Conservation (phyloP, 2,113 vertebrate genomes). For the Cynocephalus volans region DNA sequence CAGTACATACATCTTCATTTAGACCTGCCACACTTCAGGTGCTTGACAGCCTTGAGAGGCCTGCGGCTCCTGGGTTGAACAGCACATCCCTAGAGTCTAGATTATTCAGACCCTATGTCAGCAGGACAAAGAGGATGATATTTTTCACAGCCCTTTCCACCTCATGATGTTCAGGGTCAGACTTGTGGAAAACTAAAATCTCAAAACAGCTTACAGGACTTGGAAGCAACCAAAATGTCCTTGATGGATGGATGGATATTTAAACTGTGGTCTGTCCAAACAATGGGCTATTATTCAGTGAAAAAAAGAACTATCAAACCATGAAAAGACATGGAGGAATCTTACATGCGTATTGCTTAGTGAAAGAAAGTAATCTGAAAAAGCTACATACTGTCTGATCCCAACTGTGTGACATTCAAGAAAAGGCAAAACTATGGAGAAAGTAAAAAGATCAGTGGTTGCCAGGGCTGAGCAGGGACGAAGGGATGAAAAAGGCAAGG, state of each 20-base stretch:
- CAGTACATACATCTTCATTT: neutral
- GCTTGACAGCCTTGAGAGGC: too few species aligned
- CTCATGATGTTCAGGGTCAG: neutral
- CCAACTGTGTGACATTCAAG: neutral
- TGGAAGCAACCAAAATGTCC: neutral
- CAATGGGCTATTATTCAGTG: too few species aligned
- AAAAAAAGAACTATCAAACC: neutral
- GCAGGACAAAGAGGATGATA: neutral
- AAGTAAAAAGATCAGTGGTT: neutral
- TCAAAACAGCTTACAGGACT: neutral
- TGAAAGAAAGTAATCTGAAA: neutral
- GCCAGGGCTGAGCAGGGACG: fast-evolving
- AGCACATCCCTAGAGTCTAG: neutral
- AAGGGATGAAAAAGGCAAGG: neutral
- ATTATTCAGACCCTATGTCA: neutral
- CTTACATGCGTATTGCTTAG: neutral
- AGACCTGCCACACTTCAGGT: too few species aligned
- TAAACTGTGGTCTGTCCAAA: neutral
- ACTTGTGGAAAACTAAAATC: neutral
- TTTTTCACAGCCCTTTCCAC: neutral
- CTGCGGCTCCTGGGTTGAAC: neutral
- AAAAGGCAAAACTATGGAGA: neutral
- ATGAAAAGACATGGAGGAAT: neutral
- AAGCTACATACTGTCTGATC: fast-evolving
- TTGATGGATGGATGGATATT: neutral